A percentile compares a stretch with the other conserved stretches of the same genome.
Conservation (phyloP, 2,797 vertebrate species). For the Thunnus albacares region DNA sequence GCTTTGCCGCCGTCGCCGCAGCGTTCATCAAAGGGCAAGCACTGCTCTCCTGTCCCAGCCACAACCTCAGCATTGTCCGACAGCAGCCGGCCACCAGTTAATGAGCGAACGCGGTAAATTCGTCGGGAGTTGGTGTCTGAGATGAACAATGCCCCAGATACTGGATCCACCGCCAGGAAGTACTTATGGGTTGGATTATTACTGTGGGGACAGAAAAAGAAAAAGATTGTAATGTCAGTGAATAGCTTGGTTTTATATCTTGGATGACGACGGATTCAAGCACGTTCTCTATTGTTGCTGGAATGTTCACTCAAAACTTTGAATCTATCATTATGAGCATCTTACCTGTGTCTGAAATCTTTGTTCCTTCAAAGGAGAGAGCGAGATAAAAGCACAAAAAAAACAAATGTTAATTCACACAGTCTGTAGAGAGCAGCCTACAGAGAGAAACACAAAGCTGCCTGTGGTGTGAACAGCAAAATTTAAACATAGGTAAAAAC, state of each 20-base stretch:
- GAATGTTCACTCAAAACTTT: slow-evolving; percentile 8
- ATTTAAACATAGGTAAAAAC: slow-evolving; percentile 73
- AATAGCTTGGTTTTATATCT: slow-evolving; percentile 13
- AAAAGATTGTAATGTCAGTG: neutral
- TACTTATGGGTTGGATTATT: slow-evolving; percentile 99
- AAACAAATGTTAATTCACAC: slow-evolving; percentile 78
- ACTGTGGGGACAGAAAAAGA: slow-evolving; percentile 77
- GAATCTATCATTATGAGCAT: slow-evolving; percentile 23
- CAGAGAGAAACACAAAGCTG: slow-evolving; percentile 62
- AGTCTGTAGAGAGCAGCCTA: slow-evolving; percentile 58
- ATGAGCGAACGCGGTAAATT: slow-evolving; percentile 93
- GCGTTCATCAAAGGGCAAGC: slow-evolving; percentile 96
- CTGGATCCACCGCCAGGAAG: slow-evolving; percentile 97
- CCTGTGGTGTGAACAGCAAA: slow-evolving; percentile 66
- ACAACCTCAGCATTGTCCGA: slow-evolving; percentile 96
- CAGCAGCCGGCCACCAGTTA: slow-evolving; percentile 91
- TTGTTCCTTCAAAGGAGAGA: slow-evolving; percentile 92
- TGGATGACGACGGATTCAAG: neutral
- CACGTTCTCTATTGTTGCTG: neutral
- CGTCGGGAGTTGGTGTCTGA: slow-evolving; percentile 98
- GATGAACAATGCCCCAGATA: slow-evolving; percentile 94
- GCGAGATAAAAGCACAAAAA: slow-evolving; percentile 70
- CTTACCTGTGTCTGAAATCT: slow-evolving; percentile 99
- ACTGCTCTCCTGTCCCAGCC: slow-evolving; percentile 95
- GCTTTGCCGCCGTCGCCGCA: slow-evolving; percentile 98